phyloP scores from a whole-genome alignment of 2,888 invertebrate genomes.

The Lasioglossum oenotherae region DNA sequence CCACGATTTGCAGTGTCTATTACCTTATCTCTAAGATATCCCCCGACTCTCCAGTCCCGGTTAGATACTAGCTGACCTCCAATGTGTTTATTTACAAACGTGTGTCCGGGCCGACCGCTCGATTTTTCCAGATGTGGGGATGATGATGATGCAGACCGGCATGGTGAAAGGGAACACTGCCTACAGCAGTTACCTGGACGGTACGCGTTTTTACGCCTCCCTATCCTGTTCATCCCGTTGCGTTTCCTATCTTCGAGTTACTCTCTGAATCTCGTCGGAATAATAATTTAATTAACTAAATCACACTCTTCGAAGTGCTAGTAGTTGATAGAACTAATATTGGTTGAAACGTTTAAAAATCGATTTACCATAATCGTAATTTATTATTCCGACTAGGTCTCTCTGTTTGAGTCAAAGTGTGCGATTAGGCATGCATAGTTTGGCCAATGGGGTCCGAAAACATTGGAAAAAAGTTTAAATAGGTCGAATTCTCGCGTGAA shows the following conservation, averaged over 20 bases:
- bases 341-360: background rate
- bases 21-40: constrained; percentile 12
- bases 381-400: constrained; percentile 57
- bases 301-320: background rate
- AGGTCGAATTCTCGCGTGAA: background rate
- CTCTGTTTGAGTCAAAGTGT: constrained; percentile 51
- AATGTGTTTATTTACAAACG: constrained; percentile 59
- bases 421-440: background rate
- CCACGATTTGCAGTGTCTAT: background rate
- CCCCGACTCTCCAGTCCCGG: constrained; percentile 1
- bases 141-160: constrained; percentile 98
- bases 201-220: constrained; percentile 87
- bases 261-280: constrained; percentile 59
- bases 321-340: background rate
- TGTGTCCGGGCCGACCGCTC: constrained; percentile 74
- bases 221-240: constrained; percentile 59
- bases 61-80: constrained; percentile 1
- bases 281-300: constrained; percentile 20
- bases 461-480: background rate
- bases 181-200: constrained; percentile 91
- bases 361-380: background rate
- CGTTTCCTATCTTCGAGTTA: constrained; percentile 49
- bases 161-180: constrained; percentile 96
- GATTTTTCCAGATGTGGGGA: constrained; percentile 96
- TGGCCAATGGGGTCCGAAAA: background rate